Percentiles rank a stretch among this genome's conserved stretches.
Evolutionary conservation across 2,113 vertebrate species (phyloP).

Genomic region (Spermophilus dauricus): DNA sequence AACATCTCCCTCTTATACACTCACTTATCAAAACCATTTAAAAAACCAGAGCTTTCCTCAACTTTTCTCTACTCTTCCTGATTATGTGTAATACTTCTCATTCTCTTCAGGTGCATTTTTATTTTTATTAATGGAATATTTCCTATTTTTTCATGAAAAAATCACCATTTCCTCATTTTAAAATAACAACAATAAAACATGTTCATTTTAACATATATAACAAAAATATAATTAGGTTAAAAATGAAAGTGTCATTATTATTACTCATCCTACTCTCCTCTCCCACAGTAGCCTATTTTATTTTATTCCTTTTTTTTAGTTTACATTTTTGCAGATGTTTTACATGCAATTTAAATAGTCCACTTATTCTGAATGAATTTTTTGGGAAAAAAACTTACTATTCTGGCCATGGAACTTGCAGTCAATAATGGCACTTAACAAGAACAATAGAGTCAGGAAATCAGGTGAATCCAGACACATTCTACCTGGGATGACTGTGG

Average conservation of each 20-base stretch:
- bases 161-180: background rate
- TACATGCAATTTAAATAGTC: constrained; percentile 48
- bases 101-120: background rate
- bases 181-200: background rate
- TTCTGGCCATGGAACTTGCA: background rate
- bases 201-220: background rate
- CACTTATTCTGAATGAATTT: background rate
- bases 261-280: background rate
- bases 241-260: background rate
- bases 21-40: background rate
- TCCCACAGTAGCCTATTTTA: background rate
- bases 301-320: background rate
- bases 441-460: background rate
- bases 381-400: background rate
- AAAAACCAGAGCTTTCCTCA: background rate
- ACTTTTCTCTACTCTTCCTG: background rate
- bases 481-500: background rate
- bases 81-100: background rate
- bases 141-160: background rate
- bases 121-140: constrained; percentile 1
- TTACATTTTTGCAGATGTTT: constrained; percentile 43
- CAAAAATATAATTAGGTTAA: background rate
- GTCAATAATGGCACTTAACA: background rate
- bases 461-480: background rate
- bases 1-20: background rate